phyloP scores from a whole-genome alignment of 2,888 invertebrate species.

The Matsumyia berberina region DNA sequence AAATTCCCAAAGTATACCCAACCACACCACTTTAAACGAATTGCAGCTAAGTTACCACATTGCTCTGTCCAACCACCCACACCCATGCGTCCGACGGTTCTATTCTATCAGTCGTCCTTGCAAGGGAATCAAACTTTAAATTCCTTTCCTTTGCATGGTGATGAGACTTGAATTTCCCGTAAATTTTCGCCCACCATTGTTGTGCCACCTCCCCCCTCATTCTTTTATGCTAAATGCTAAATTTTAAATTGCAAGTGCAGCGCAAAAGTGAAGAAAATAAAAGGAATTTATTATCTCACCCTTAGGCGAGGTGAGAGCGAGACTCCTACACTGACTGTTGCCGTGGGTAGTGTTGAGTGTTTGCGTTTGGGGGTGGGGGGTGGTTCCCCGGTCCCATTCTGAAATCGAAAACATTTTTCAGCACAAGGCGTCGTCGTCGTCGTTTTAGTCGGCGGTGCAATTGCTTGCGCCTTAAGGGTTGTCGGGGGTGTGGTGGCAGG shows the following conservation, averaged over 20 bases:
- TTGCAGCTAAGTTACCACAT: slow-evolving; percentile 58
- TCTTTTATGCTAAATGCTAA: slow-evolving; percentile 64
- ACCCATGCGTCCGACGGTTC: not conserved
- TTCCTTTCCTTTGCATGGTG: slow-evolving; percentile 70
- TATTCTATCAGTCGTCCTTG: slow-evolving; percentile 61
- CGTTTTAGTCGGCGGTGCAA: slow-evolving; percentile 20
- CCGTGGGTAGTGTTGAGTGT: slow-evolving; percentile 9
- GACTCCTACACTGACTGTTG: no score
- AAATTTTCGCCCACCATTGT: slow-evolving; percentile 47
- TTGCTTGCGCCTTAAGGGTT: slow-evolving; percentile 37
- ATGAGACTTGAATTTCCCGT: slow-evolving; percentile 68
- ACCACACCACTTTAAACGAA: slow-evolving; percentile 60
- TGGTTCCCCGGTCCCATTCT: not conserved
- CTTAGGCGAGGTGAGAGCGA: slow-evolving; percentile 20
- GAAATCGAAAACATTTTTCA: slow-evolving; percentile 56
- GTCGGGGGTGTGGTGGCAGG: not conserved
- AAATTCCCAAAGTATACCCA: slow-evolving; percentile 58
- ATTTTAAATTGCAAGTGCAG: slow-evolving; percentile 71
- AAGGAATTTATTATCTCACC: slow-evolving; percentile 70
- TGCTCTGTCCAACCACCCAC: not conserved
- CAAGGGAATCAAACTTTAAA: slow-evolving; percentile 66
- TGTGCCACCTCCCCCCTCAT: not conserved
- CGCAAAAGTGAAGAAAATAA: slow-evolving; percentile 57
- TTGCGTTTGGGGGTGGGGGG: not conserved
- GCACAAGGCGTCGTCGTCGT: slow-evolving; percentile 25